These are phyloP conservation scores for Nyctereutes procyonoides DNA, from an alignment of 2,113 vertebrate genomes.

Conservation along the genomic window DNA sequence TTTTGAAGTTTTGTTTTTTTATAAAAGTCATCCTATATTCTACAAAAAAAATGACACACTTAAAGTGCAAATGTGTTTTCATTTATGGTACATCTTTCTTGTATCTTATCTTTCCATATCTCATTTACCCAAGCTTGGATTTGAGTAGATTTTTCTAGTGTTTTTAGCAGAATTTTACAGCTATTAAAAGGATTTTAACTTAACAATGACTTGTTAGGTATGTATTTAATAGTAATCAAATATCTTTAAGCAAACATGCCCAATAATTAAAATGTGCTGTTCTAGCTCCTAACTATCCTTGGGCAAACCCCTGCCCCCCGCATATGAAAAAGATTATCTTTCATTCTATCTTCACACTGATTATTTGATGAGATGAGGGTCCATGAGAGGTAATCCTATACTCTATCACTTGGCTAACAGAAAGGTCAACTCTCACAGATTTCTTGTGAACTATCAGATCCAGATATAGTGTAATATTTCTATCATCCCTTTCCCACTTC, in stretches of 20 bases:
- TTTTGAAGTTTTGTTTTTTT: slow-evolving; percentile 7
- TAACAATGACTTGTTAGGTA: background rate
- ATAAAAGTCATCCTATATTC: background rate
- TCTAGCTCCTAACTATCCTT: background rate
- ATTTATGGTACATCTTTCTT: background rate
- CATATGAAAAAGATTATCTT: slow-evolving; percentile 39
- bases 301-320: background rate
- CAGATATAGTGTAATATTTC: background rate
- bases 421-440: background rate
- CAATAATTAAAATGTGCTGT: slow-evolving; percentile 22
- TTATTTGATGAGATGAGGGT: background rate
- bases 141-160: slow-evolving; percentile 28
- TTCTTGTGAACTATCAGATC: background rate
- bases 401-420: background rate
- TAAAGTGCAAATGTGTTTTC: slow-evolving; percentile 34
- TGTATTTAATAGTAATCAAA: slow-evolving; percentile 35
- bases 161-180: slow-evolving; percentile 37
- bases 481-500: background rate
- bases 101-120: background rate
- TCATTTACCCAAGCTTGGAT: slow-evolving; percentile 14
- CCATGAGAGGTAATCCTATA: background rate
- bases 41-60: background rate
- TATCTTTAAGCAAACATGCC: slow-evolving; percentile 36
- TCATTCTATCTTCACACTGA: background rate
- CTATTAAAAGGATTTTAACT: slow-evolving; percentile 29